These are phyloP conservation scores for Zygaena filipendulae DNA, from an alignment of 2,888 invertebrate genomes.

Conservation along the genomic window DNA sequence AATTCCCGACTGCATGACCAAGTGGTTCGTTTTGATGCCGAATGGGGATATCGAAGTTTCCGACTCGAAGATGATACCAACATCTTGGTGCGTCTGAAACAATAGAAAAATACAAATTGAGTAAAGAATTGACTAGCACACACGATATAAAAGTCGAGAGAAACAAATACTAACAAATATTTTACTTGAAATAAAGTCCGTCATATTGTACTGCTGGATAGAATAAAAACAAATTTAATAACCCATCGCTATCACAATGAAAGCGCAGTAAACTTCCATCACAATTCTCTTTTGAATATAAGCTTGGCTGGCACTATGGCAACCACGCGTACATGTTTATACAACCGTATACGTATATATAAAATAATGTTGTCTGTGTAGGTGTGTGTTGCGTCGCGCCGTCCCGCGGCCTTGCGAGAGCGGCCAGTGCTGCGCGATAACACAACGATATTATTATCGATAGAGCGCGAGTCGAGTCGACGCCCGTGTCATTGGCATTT, in stretches of 20 bases:
- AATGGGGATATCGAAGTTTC: conserved; percentile 22
- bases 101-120: conserved; percentile 20
- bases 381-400: conserved; percentile 30
- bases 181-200: conserved; percentile 7
- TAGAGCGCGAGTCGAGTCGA: conserved; percentile 29
- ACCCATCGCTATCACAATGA: conserved; percentile 7
- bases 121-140: too few relatives aligned
- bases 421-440: conserved; percentile 50
- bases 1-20: conserved; percentile 19
- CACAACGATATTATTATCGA: conserved; percentile 46
- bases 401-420: conserved; percentile 52
- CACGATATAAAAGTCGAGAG: neutral
- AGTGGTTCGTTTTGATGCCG: conserved; percentile 16
- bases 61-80: conserved; percentile 30
- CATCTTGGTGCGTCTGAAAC: conserved; percentile 53
- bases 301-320: too few relatives aligned
- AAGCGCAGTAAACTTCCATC: conserved; percentile 18
- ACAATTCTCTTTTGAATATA: conserved; percentile 32
- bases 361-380: conserved; percentile 26
- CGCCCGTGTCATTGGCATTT: conserved; percentile 61
- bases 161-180: conserved; percentile 9
- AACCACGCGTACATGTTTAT: neutral
- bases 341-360: conserved; percentile 1
- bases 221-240: conserved; percentile 12
- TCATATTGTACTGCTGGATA: too few relatives aligned